phyloP scores from a whole-genome alignment of 1,140 invertebrate species.

The Phymorhynchus buccinoides region DNA sequence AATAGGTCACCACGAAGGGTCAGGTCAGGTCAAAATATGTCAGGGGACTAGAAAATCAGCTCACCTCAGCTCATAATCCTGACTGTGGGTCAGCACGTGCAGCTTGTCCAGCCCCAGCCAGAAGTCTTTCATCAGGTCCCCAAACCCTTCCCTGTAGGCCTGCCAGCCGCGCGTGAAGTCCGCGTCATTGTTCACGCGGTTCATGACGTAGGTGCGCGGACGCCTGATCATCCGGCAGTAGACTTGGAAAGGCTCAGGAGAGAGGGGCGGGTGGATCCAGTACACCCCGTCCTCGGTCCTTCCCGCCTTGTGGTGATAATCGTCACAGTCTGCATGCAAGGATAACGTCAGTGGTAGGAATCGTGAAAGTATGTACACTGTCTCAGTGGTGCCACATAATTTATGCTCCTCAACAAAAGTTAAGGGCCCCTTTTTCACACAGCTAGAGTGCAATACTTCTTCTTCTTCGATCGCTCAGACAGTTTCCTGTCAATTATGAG shows the following conservation, averaged over 20 bases:
- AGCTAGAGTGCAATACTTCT: too few relatives aligned
- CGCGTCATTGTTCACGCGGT: constrained; percentile 25
- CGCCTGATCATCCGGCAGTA: constrained; percentile 23
- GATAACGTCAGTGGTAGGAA: background rate
- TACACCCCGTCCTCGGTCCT: constrained; percentile 2
- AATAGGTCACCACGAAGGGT: too few relatives aligned
- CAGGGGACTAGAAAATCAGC: too few relatives aligned
- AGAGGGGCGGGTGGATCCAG: background rate
- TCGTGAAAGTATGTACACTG: background rate
- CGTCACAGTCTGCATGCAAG: constrained; percentile 31
- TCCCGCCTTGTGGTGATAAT: background rate
- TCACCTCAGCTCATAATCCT: constrained; percentile 26
- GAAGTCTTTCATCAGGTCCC: constrained; percentile 4
- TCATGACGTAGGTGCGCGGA: constrained; percentile 37
- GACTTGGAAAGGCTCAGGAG: constrained; percentile 3
- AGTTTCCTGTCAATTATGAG: too few relatives aligned
- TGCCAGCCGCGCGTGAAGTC: constrained; percentile 24
- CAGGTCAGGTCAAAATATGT: too few relatives aligned
- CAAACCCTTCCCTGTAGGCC: constrained; percentile 39
- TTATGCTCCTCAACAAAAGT: background rate
- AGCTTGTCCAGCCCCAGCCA: constrained; percentile 40
- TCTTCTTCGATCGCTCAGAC: too few relatives aligned
- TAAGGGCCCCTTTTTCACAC: too few relatives aligned
- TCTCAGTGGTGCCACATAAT: background rate
- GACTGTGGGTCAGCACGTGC: constrained; percentile 18